These are phyloP conservation scores for Rhabdornis inornatus DNA, from an alignment of 2,113 vertebrate genomes.

Conservation along the genomic window DNA sequence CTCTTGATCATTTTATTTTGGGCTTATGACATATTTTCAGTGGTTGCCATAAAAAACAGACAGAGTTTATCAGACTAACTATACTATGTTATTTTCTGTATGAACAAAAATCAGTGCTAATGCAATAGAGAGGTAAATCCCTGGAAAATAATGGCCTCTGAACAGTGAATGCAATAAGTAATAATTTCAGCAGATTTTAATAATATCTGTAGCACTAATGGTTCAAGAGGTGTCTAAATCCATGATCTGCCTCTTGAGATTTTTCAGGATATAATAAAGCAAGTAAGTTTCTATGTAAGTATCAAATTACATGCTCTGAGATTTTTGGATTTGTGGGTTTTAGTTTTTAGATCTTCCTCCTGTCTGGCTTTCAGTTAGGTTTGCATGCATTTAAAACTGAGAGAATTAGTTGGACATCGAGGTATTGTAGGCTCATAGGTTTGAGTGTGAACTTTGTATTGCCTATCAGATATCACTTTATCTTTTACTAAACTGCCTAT, in stretches of 20 bases:
- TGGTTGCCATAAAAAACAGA: accelerated
- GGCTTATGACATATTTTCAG: background rate
- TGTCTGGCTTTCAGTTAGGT: background rate
- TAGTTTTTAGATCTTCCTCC: background rate
- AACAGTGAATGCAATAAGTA: background rate
- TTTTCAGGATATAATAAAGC: background rate
- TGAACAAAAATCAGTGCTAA: background rate
- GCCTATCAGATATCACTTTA: background rate
- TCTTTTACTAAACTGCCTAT: background rate
- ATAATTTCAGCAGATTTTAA: background rate
- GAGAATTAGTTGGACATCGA: background rate
- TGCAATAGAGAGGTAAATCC: background rate
- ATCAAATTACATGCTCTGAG: background rate
- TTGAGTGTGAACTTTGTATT: background rate
- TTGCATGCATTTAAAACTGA: background rate
- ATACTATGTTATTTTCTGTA: background rate
- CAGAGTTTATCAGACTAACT: background rate
- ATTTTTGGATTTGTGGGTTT: background rate
- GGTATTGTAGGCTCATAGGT: background rate
- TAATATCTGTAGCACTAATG: background rate
- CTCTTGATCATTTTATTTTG: background rate
- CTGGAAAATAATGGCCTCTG: background rate
- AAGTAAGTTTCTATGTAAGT: background rate
- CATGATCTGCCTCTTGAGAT: background rate
- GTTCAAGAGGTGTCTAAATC: background rate